Conservation (phyloP, 37 sponge, comb jelly and placozoan genomes). For the Beroe ovata region DNA sequence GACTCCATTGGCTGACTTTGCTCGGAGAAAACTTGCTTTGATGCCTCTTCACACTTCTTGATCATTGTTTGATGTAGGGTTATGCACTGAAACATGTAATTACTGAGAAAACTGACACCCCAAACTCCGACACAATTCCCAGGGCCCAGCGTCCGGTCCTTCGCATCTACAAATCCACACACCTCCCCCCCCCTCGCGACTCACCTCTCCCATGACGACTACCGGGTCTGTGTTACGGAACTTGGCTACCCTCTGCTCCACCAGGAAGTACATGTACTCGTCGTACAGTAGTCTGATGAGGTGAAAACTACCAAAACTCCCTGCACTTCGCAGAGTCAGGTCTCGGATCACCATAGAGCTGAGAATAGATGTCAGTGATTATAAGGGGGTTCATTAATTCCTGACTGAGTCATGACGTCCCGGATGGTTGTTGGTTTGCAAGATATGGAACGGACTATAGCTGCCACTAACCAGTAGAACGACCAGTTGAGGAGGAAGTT, state of each 20-base stretch:
- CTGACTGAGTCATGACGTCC: too few relatives aligned
- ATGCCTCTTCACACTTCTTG: constrained; percentile 63
- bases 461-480: constrained; percentile 91
- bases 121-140: too few relatives aligned
- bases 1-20: constrained; percentile 62
- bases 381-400: too few relatives aligned
- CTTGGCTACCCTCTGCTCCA: constrained; percentile 93
- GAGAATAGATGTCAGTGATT: too few relatives aligned
- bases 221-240: constrained; percentile 80
- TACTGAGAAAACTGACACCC: too few relatives aligned
- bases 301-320: constrained; percentile 99
- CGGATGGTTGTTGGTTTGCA: too few relatives aligned
- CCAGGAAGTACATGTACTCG: constrained; percentile 98
- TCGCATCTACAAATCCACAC: neutral
- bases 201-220: constrained; percentile 93
- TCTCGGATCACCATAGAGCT: constrained; percentile 99
- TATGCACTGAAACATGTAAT: constrained; percentile 61
- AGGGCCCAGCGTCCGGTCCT: too few relatives aligned
- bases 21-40: constrained; percentile 62
- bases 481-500: constrained; percentile 99
- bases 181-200: too few relatives aligned
- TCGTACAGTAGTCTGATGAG: constrained; percentile 94
- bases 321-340: constrained; percentile 95
- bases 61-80: constrained; percentile 59
- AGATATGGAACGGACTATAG: too few relatives aligned